phyloP scores from a whole-genome alignment of 2,797 vertebrate genomes.

The Aplochiton taeniatus region DNA sequence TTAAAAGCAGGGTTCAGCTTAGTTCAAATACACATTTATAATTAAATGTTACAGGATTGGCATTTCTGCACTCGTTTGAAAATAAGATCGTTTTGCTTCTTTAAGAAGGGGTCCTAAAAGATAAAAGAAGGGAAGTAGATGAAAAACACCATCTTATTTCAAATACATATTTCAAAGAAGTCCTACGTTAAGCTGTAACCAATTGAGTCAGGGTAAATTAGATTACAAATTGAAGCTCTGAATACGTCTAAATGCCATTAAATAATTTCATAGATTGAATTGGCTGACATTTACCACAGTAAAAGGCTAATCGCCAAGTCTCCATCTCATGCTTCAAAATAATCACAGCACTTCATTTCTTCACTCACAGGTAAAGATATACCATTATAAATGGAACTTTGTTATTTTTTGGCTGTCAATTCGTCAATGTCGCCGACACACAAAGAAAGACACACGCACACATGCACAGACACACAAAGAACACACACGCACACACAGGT shows the following conservation, averaged over 20 bases:
- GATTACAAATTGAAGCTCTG: slow-evolving; percentile 34
- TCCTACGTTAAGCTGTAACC: slow-evolving; percentile 33
- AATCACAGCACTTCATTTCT: slow-evolving; percentile 25
- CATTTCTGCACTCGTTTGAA: slow-evolving; percentile 21
- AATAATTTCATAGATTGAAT: slow-evolving; percentile 31
- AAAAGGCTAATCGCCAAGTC: slow-evolving; percentile 27
- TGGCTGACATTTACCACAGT: slow-evolving; percentile 45
- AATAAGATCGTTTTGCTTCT: slow-evolving; percentile 18
- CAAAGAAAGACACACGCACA: not conserved
- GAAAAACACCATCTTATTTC: slow-evolving; percentile 35
- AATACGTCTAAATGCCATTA: slow-evolving; percentile 36
- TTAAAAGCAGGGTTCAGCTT: slow-evolving; percentile 1
- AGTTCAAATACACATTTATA: not conserved
- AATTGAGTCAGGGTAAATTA: slow-evolving; percentile 43
- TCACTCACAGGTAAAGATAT: slow-evolving; percentile 10
- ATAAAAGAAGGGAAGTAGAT: slow-evolving; percentile 44
- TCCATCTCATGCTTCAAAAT: slow-evolving; percentile 25
- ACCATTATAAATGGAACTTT: not conserved
- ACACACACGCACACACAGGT: too few species aligned
- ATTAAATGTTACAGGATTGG: slow-evolving; percentile 21
- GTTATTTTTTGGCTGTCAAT: not conserved
- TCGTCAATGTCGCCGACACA: not conserved
- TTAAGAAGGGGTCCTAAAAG: slow-evolving; percentile 19
- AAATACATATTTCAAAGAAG: slow-evolving; percentile 43
- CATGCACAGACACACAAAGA: not conserved